These are phyloP conservation scores for Dromaius novaehollandiae DNA, from an alignment of 2,113 vertebrate genomes.

Conservation along the genomic window DNA sequence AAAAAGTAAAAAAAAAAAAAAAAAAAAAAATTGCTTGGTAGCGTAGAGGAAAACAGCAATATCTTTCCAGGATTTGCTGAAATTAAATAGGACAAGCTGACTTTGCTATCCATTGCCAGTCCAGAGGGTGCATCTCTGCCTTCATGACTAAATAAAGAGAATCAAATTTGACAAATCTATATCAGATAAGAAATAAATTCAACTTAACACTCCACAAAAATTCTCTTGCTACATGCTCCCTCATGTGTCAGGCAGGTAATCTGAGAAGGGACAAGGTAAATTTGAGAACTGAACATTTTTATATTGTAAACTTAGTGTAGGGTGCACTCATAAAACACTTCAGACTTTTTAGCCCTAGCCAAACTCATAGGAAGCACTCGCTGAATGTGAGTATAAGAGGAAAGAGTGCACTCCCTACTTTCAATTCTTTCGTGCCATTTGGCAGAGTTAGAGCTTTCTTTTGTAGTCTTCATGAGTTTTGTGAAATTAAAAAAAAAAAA, in stretches of 20 bases:
- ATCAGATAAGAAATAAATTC: neutral
- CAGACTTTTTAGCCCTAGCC: neutral
- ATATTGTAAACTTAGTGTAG: neutral
- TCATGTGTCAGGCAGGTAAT: neutral
- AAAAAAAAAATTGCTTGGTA: neutral
- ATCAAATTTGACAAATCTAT: neutral
- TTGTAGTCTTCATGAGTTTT: neutral
- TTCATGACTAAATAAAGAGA: neutral
- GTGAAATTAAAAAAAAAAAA: neutral
- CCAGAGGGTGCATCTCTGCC: neutral
- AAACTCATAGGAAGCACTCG: neutral
- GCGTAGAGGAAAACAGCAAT: neutral
- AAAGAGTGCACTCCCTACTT: neutral
- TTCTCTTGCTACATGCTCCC: neutral
- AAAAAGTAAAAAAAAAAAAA: neutral
- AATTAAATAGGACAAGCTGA: neutral
- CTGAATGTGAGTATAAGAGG: neutral
- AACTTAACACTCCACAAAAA: neutral
- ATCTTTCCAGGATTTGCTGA: neutral
- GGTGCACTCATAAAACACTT: neutral
- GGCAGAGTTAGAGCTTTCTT: conserved; percentile 1
- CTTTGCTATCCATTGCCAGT: neutral
- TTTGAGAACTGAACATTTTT: neutral
- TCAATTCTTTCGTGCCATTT: neutral
- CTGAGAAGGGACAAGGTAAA: neutral